Evolutionary conservation across 1,140 invertebrate genomes (phyloP).

Genomic region (Ceratoteleas bidentatus): DNA sequence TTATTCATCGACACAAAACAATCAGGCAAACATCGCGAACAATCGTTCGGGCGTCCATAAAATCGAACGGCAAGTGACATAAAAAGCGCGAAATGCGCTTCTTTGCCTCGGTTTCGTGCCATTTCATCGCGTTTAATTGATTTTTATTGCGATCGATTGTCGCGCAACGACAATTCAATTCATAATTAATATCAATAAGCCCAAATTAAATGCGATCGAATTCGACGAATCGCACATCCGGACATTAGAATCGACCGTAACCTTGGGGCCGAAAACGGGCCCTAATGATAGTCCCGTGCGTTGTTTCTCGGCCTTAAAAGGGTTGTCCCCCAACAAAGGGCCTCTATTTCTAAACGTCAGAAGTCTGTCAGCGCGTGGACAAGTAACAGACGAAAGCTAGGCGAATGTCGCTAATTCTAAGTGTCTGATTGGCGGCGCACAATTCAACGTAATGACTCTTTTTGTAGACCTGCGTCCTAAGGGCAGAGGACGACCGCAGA

Average conservation of each 20-base stretch:
- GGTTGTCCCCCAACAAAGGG: conserved; percentile 15
- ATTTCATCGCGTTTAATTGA: background rate
- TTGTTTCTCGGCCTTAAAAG: conserved; percentile 5
- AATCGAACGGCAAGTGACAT: too few species aligned
- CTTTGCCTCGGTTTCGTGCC: background rate
- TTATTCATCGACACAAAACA: too few species aligned
- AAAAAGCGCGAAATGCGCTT: background rate
- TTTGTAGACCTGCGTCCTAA: conserved; percentile 91
- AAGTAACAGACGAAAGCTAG: background rate
- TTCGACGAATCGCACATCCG: background rate
- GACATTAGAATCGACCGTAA: background rate
- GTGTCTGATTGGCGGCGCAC: conserved; percentile 36
- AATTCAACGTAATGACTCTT: conserved; percentile 55
- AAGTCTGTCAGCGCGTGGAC: conserved; percentile 19
- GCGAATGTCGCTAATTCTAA: conserved; percentile 17
- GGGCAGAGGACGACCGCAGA: conserved; percentile 92
- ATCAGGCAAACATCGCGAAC: too few species aligned
- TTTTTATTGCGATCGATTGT: conserved; percentile 10
- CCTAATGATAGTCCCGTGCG: background rate
- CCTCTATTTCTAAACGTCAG: conserved; percentile 28
- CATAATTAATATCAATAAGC: conserved; percentile 12
- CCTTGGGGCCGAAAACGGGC: background rate
- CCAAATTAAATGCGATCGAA: conserved; percentile 3
- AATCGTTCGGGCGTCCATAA: too few species aligned
- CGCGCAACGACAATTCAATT: background rate